Base-by-base conservation (phyloP, 1,140 invertebrate genomes). In the Belonocnema kinseyi region DNA sequence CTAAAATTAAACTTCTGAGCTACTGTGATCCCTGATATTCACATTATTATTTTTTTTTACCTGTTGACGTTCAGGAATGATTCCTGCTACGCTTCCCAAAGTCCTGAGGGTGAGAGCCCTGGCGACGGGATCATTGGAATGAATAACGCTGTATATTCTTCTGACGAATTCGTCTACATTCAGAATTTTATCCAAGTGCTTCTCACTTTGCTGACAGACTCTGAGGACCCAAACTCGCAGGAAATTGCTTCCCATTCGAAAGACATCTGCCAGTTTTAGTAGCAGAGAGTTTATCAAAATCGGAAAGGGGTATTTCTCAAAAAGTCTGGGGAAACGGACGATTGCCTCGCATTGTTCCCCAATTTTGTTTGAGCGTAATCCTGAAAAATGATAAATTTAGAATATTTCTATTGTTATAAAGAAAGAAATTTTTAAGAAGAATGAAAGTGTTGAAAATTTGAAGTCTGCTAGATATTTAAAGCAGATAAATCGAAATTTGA, bases 311-410 rank as follows among this genome's bases (percentile, higher is more conserved):
- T 99, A 99, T 91, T 98, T 98, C 89, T 99, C 97, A 91, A 99
- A 99, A 0, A 99, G 91, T 56, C 95, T 93, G 1, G 98, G 98
- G 92, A 98, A 99, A 66, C 97, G 94, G 0, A 99, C 97, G 81
- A 99, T 98, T 0, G 98, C 97, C 92, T 99, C 98, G 90, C 97
- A 98, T 92, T 99, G 97, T 88, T 99, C 97, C 26, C 98, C 98
- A 72, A 97, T 95, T 92, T 96, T 97, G 53, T 93, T 92, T 2
- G 97, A 99, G 66, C 97, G 92, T 33, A 99, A 91, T 73, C 97
- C 97, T 97, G 84, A 71, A 93, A 93, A 88, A 87, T 76, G 77
- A 79, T 50, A 74, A 16, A 75, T 73, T 80, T 53, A 72, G 72
- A 51, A 16, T 40, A 74, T 77, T 33, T 46, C 10, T 10, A 11